Evolutionary conservation across 2,888 invertebrate species (phyloP).

Genomic region (Melieria picta): DNA sequence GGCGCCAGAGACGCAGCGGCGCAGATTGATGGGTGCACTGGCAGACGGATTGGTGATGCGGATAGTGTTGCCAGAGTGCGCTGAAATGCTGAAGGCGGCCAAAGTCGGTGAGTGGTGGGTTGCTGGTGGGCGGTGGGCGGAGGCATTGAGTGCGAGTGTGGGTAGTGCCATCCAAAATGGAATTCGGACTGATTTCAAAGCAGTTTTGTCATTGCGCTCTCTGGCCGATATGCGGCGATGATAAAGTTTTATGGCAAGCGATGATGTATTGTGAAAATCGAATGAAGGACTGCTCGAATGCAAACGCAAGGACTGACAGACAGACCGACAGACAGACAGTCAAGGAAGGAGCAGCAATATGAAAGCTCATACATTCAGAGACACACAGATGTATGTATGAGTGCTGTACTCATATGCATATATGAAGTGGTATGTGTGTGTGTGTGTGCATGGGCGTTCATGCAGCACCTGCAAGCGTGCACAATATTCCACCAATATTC

Average conservation of each 20-base stretch:
- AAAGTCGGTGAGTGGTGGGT: background rate
- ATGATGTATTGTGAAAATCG: constrained; percentile 37
- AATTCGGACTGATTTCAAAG: constrained; percentile 59
- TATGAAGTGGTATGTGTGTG: background rate
- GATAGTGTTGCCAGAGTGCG: too few relatives aligned
- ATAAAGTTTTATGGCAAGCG: constrained; percentile 42
- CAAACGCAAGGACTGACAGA: too few relatives aligned
- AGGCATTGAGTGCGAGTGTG: too few relatives aligned
- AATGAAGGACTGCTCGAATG: constrained; percentile 25
- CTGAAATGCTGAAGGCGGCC: too few relatives aligned
- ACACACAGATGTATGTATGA: too few relatives aligned
- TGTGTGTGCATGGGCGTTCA: background rate
- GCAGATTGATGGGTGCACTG: constrained; percentile 33
- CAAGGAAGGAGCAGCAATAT: too few relatives aligned
- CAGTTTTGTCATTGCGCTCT: constrained; percentile 60
- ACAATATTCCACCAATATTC: too few relatives aligned
- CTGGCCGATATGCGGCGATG: constrained; percentile 48
- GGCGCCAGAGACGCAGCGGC: too few relatives aligned
- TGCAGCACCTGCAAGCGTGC: too few relatives aligned
- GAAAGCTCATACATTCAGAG: too few relatives aligned
- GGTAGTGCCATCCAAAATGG: constrained; percentile 47
- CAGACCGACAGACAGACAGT: too few relatives aligned
- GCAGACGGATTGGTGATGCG: background rate
- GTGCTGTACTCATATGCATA: background rate
- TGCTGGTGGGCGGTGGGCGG: background rate